A percentile compares a stretch with the other conserved stretches of the same genome.
Evolutionary conservation across 2,113 vertebrate genomes (phyloP).

Genomic region (Rhizomys pruinosus): DNA sequence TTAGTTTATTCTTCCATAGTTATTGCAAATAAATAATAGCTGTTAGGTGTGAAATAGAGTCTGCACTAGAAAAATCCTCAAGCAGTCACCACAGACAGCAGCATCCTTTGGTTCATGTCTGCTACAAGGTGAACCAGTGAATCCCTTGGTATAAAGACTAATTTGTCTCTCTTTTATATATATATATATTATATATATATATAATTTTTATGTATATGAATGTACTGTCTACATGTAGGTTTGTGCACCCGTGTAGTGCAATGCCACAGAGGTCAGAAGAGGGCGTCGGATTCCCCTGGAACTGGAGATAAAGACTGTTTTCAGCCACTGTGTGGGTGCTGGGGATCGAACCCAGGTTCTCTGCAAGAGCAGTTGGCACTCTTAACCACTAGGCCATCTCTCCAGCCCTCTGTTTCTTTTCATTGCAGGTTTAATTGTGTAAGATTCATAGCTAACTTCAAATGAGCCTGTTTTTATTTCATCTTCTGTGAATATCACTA

Average conservation of each 20-base stretch:
- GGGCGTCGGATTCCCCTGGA: no score
- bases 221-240: no score
- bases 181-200: no score
- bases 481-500: background rate
- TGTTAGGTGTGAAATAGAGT: slow-evolving; percentile 20
- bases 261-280: no score
- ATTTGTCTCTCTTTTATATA: no score
- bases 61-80: background rate
- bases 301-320: no score
- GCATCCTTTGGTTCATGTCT: background rate
- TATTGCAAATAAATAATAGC: background rate
- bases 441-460: background rate
- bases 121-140: background rate
- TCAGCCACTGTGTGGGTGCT: no score
- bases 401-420: background rate
- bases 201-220: no score
- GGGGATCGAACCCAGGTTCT: no score
- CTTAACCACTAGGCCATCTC: no score
- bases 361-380: no score
- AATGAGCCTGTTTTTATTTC: background rate
- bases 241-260: no score
- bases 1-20: background rate
- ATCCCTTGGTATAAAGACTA: background rate
- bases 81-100: background rate
- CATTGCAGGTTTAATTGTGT: background rate